Conservation (phyloP, 1,140 invertebrate genomes). For the Nasonia vitripennis region DNA sequence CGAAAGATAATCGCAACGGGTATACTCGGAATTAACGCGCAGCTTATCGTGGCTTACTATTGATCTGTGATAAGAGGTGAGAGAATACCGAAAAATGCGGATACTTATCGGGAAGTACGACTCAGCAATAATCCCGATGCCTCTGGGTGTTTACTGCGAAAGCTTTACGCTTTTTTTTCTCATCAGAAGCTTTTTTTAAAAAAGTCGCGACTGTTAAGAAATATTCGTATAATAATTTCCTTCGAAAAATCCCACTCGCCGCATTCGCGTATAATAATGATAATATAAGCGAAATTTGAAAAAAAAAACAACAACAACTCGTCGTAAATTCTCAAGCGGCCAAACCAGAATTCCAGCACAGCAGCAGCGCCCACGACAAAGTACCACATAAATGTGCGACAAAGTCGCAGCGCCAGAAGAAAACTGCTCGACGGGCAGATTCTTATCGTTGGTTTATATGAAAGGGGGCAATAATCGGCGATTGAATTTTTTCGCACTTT, state of each 20-base stretch:
- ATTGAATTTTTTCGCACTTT: constrained; percentile 5
- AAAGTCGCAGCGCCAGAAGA: background rate
- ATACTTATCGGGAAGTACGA: too few species aligned
- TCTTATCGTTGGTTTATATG: background rate
- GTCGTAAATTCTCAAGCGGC: background rate
- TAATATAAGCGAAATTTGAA: background rate
- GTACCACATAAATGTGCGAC: background rate
- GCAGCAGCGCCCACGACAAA: background rate
- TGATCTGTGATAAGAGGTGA: background rate
- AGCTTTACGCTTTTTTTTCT: background rate
- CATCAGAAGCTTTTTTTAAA: background rate
- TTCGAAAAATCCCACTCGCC: background rate
- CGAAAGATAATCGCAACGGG: too few species aligned
- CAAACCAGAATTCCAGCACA: background rate
- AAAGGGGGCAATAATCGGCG: constrained; percentile 13
- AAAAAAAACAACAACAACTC: background rate
- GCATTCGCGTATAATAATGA: background rate
- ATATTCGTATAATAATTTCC: background rate
- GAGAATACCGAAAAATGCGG: background rate
- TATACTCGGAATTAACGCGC: background rate
- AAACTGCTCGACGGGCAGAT: constrained; percentile 4
- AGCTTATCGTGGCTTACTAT: background rate
- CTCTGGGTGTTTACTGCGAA: background rate
- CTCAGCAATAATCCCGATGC: background rate
- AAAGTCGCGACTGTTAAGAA: too few species aligned